Evolutionary conservation across 2,888 invertebrate species (phyloP), one percentile per base, ranked within the genome.

Genomic region (Pheosia gnoma): DNA sequence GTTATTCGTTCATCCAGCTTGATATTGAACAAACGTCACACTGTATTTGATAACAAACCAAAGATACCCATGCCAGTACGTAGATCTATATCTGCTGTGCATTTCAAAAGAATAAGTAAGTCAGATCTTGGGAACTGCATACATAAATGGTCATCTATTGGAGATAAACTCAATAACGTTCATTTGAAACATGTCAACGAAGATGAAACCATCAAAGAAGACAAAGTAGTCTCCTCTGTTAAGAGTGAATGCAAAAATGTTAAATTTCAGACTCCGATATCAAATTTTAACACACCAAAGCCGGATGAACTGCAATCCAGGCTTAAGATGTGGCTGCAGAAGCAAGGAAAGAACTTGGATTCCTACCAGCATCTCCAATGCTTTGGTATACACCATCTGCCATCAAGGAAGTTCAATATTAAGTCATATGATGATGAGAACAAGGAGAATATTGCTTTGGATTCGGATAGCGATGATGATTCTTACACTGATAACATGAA

Each of bases 301-400:
- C 87, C 88, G 0, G 86, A 86, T 25, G 94, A 94, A 61, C 60
- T 94, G 25, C 90, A 90, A 63, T 65, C 80, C 0, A 82, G 90
- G 59, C 75, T 95, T 13, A 90, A 91, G 58, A 83, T 87, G 0
- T 95, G 95, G 95, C 78, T 95, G 6, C 82, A 88, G 53, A 94
- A 93, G 64, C 82, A 88, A 13, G 94, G 94, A 0, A 94, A 94
- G 70, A 88, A 91, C 0, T 57, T 94, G 0, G 85, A 90, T 56
- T 85, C 90, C 0, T 95, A 89, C 71, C 93, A 93, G 11, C 94
- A 95, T 75, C 80, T 95, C 45, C 94, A 94, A 75, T 95, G 94
- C 72, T 95, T 95, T 47, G 94, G 93, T 3, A 70, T 94, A 10
- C 80, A 89, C 54, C 88, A 90, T 59, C 58, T 89, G 11, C 60